Evolutionary conservation across 2,113 vertebrate genomes (phyloP), one percentile per base, ranked within the genome.

Genomic region (Sturnira hondurensis): DNA sequence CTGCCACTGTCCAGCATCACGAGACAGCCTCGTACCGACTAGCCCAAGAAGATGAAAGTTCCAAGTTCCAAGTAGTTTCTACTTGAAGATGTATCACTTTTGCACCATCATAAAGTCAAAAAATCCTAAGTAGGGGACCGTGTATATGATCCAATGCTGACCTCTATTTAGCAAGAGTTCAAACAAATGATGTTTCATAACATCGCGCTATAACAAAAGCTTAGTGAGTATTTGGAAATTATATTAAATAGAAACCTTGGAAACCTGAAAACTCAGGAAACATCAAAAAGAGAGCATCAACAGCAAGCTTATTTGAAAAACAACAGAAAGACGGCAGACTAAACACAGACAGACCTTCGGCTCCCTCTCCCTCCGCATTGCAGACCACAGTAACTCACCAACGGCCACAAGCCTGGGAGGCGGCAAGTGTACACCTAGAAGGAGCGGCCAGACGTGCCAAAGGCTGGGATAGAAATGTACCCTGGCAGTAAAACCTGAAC

Each of bases 111-210:
- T 41, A 61, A 82, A 82, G 56, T 43, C 26, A 61, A 58, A 61
- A 41, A 58, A 82, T 61, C 3, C 0, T 61, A 82, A 61, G 38
- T 10, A 61, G 26, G 56, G 36, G 26, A 43, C 38, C 26, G 31
- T 61, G 36, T 61, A 24, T 31, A 16, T 65, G 84, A 93, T 78
- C 31, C 93, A 97, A 41, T 15, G 76, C 78, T 98, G 95, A 97
- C 82, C 78, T 97, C 97, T 97, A 73, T 96, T 97, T 97, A 70
- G 15, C 38, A 45, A 71, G 92, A 68, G 52, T 76, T 43, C 50
- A 88, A 73, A 86, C 52, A 61, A 77, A 93, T 85, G 16, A 26
- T n/a, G 5, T 87, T 14, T 86, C 47, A 61, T 15, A 96, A 97
- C 17, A 95, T 77, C 24, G 73, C 14, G 17, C 19, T 33, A 6